Percentiles rank a stretch among this genome's conserved stretches.
Conservation (phyloP, 2,113 vertebrate species). For the Cyprinodon tularosa region DNA sequence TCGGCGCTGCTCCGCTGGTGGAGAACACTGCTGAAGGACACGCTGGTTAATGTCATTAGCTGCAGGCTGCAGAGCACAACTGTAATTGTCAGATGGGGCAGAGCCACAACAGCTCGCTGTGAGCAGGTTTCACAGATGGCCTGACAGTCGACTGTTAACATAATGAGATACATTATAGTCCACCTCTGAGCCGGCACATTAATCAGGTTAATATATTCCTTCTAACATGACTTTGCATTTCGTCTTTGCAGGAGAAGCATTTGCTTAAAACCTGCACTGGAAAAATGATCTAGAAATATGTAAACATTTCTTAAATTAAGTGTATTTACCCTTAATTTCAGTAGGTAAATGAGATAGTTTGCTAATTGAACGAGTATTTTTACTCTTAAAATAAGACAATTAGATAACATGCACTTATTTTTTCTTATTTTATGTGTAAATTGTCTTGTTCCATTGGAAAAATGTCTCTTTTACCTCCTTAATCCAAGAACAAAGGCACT, state of each 20-base stretch:
- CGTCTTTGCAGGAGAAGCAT: slow-evolving; percentile 8
- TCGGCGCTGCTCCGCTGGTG: slow-evolving; percentile 24
- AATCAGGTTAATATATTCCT: slow-evolving; percentile 65
- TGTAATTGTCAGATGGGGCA: slow-evolving; percentile 71
- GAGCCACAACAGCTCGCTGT: slow-evolving; percentile 52
- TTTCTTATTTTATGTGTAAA: too few relatives aligned
- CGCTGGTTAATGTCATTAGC: slow-evolving; percentile 74
- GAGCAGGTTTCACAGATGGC: slow-evolving; percentile 74
- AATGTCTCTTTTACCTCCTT: too few relatives aligned
- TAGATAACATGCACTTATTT: too few relatives aligned
- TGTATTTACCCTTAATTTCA: too few relatives aligned
- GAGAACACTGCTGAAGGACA: slow-evolving; percentile 69
- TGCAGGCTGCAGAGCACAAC: slow-evolving; percentile 62
- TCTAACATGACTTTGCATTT: slow-evolving; percentile 62
- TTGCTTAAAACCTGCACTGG: neutral
- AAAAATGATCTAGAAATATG: too few relatives aligned
- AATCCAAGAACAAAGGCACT: too few relatives aligned
- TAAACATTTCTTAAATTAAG: too few relatives aligned
- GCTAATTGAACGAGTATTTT: too few relatives aligned
- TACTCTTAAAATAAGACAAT: too few relatives aligned
- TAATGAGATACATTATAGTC: slow-evolving; percentile 71
- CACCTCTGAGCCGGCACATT: slow-evolving; percentile 65
- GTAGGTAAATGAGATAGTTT: too few relatives aligned
- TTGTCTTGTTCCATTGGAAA: too few relatives aligned
- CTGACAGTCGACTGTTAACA: slow-evolving; percentile 72